Evolutionary conservation across 2,113 vertebrate species (phyloP), one percentile per base, ranked within the genome.

Genomic region (Paedocypris sp.): DNA sequence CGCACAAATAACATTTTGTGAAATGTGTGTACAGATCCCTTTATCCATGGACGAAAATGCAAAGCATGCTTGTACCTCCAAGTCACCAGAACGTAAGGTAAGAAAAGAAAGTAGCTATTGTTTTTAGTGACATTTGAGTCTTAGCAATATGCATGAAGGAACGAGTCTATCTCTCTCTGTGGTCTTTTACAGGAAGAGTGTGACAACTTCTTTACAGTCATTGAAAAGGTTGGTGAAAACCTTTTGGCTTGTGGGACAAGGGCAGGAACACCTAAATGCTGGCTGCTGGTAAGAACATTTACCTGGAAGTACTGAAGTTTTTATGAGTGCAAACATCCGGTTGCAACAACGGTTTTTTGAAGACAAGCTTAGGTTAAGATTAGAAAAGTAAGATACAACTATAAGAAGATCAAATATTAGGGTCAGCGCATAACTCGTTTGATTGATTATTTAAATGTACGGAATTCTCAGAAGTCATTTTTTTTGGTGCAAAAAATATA

Each of bases 191-290:
- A 70, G 86, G 60, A 77, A 32, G 76, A 87, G 68, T 89, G 88
- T 46, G 80, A 87, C 67, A 89, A 88, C 60, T 87, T 85, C 73
- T 86, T 89, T 76, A 86, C 81, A 4, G 81, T 88, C 65, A 83
- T 89, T 58, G 77, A 88, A 73, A 85, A 82, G 71, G 72, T 88
- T 13, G 84, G 85, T 6, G 70, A 82, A 66, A 85, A 77, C 8
- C 74, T 83, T 47, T 63, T 88, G 10, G 75, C 81, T 5, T 89
- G 88, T 52, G 87, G 88, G 15, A 88, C 87, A n/a, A 86, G 87
- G 5, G 86, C 85, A 0, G 85, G 81, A 1, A 76, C 73, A 61
- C 88, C 88, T 39, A 84, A 85, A 61, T 89, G 88, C 69, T 89
- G 87, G 87, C 76, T 82, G 60, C 64, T 89, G 85, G 88, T 89